Conservation (phyloP, 2,888 invertebrate species). For the Priocnemis perturbator region DNA sequence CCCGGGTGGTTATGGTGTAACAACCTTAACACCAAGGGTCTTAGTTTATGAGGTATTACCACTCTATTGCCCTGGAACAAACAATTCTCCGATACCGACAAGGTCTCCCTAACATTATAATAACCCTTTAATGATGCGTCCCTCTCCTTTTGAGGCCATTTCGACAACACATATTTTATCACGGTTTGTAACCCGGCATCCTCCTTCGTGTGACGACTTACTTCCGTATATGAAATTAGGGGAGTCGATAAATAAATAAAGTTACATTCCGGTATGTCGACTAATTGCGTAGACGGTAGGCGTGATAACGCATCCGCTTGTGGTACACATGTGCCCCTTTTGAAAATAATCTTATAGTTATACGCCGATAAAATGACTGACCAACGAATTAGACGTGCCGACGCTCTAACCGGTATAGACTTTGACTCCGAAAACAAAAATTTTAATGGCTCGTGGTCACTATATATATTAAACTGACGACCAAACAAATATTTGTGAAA, state of each 20-base stretch:
- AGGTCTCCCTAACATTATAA: constrained; percentile 19
- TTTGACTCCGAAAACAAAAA: constrained; percentile 46
- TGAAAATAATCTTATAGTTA: constrained; percentile 32
- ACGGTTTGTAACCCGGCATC: neutral
- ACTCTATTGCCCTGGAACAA: constrained; percentile 30
- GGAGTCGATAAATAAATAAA: neutral
- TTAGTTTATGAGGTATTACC: constrained; percentile 22
- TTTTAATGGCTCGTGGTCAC: constrained; percentile 29
- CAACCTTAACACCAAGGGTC: constrained; percentile 14
- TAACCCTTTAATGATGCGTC: constrained; percentile 25
- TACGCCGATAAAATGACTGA: constrained; percentile 45
- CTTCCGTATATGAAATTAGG: neutral
- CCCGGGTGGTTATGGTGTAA: too few species aligned
- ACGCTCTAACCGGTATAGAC: constrained; percentile 46
- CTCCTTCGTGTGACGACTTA: neutral
- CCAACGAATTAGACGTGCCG: constrained; percentile 48
- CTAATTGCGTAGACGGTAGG: constrained; percentile 12
- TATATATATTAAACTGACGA: constrained; percentile 13
- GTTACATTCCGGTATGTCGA: constrained; percentile 11
- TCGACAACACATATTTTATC: neutral
- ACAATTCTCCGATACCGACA: constrained; percentile 17
- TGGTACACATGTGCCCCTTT: constrained; percentile 15
- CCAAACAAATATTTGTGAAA: constrained; percentile 55
- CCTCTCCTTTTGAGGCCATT: constrained; percentile 16
- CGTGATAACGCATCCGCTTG: constrained; percentile 36